Base-by-base conservation (phyloP, 2,113 vertebrate species). In the Procavia capensis region DNA sequence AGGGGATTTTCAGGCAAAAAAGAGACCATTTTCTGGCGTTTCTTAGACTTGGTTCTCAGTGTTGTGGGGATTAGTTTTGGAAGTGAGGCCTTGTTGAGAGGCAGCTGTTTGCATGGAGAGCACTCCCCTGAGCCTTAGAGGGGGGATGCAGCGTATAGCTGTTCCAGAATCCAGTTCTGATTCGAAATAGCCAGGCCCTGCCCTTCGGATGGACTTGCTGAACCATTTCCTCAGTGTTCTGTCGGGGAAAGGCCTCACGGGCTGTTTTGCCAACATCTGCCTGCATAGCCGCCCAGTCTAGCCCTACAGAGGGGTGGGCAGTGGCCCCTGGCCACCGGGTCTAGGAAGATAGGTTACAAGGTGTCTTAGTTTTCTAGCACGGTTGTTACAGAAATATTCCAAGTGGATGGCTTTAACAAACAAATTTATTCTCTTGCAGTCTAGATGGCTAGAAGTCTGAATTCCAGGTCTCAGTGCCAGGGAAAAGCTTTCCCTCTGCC, bases 221-320 rank as follows among this genome's bases (percentile, higher is more conserved):
- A 0, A 16, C 25, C 3, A 3, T n/a, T 20, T 36, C 5, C 47
- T 27, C 1, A 0, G 41, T 2, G 20, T 25, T 13, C 74, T n/a
- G 79, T 39, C 24, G 72, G 68, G 61, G 41, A 81, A 47, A 34
- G n/a, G 3, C 27, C 6, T 9, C 54, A 0, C 0, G 54, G 87
- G 63, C 72, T 75, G 29, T 80, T 70, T 59, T 24, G 24, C 57
- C 70, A 66, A 19, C 2, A 29, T 79, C 11, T 1, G 45, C 39
- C 3, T 1, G 36, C 16, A 17, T 70, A 7, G 9, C 25, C 41
- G 63, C 43, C 17, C 9, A 50, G 5, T 9, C 14, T 9, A 29
- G 66, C 47, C 41, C 29, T 6, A 13, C 59, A 63, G 11, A 50
- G 36, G 82, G 14, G 29, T 1, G 41, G 13, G 61, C 61, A 3